These are phyloP conservation scores for Equus przewalskii DNA, from an alignment of 2,113 vertebrate genomes.

Conservation along the genomic window DNA sequence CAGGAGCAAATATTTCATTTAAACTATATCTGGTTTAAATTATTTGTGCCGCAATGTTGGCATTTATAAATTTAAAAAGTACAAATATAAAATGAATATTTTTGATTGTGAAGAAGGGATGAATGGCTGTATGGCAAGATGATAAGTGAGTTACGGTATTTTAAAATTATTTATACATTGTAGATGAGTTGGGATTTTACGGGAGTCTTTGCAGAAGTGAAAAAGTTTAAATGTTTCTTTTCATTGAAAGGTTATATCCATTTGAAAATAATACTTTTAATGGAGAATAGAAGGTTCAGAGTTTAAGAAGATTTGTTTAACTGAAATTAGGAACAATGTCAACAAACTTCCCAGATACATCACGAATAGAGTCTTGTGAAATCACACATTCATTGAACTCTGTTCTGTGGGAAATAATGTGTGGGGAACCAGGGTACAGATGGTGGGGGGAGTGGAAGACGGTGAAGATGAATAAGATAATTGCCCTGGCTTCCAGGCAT, in stretches of 20 bases:
- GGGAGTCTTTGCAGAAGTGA: background rate
- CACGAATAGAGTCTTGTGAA: background rate
- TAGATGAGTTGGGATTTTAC: background rate
- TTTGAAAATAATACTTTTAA: slow-evolving; percentile 18
- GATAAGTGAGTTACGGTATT: background rate
- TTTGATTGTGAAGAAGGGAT: background rate
- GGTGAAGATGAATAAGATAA: background rate
- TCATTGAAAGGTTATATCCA: background rate
- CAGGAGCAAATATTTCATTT: background rate
- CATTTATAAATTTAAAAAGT: background rate
- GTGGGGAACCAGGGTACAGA: background rate
- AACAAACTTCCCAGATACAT: background rate
- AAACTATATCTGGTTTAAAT: background rate
- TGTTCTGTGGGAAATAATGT: background rate
- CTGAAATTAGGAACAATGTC: background rate
- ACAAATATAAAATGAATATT: background rate
- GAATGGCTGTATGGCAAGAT: background rate
- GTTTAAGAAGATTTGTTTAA: background rate
- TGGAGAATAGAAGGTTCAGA: background rate
- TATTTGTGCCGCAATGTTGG: background rate
- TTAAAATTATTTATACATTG: background rate
- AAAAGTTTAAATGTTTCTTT: background rate
- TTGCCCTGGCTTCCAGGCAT: background rate
- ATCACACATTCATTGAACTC: background rate
- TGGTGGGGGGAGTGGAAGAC: background rate